Base-by-base conservation (phyloP, 1,140 invertebrate species). In the Papilio polyxenes region DNA sequence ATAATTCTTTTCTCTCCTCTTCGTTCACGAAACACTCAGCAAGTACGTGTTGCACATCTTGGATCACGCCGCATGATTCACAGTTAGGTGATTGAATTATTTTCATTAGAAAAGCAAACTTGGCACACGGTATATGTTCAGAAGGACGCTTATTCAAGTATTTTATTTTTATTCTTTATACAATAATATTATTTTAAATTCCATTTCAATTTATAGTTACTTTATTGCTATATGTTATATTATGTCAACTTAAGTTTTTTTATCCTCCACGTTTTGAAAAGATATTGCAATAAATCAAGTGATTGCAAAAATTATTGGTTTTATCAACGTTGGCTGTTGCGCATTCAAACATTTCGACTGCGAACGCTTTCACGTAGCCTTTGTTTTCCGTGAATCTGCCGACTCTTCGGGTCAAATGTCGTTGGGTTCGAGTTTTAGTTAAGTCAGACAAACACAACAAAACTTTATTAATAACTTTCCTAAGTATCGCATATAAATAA, bases 311-410 rank as follows among this genome's bases (percentile, higher is more conserved):
- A 80, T 69, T 80, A 62, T 80, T 80, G 78, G 56, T 40, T 80
- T 80, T 80, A 80, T 80, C 78, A 80, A 69, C 78, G 77, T 51
- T 65, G 31, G 78, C 40, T 49, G 23, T 80, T 80, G 78, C 78
- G 78, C 40, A 69, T 69, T 9, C 78, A 44, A 65, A 65, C 62
- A 65, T 44, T 69, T 80, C 15, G 44, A 31, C 51, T 40, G 5
- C 56, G 40, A 80, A 80, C 78, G 69, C 78, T 80, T 80, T 80
- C 78, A 80, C 78, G 40, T 11, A 80, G 40, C n/a, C 78, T 80
- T 80, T 69, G 78, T 80, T 80, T 80, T 49, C 62, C 20, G 78
- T 37, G 56, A 62, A 53, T 79, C 77, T 79, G 44, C 56, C 15
- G 44, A 69, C 62, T 69, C 4, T 59, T 40, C n/a, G 44, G 44